phyloP scores from a whole-genome alignment of 1,140 invertebrate species.

The Himalopsyche phryganea region DNA sequence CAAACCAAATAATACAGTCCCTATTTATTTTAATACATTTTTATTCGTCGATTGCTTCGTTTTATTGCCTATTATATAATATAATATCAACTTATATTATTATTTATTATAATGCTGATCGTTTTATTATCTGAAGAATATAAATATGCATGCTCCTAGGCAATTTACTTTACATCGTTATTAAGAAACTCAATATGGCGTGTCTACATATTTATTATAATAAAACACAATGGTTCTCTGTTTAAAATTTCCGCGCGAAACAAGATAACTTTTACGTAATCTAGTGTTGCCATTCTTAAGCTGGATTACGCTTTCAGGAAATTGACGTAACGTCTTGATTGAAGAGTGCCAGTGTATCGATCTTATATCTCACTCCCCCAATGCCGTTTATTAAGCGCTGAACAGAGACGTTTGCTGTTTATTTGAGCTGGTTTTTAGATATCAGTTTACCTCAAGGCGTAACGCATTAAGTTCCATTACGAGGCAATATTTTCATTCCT shows the following conservation, averaged over 20 bases:
- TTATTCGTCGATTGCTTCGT: too few species aligned
- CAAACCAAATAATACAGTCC: too few species aligned
- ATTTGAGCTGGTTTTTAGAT: not conserved
- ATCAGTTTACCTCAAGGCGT: not conserved
- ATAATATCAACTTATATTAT: too few species aligned
- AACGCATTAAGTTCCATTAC: slow-evolving; percentile 20
- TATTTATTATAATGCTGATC: too few species aligned
- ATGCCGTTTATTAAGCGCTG: not conserved
- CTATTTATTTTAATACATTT: too few species aligned
- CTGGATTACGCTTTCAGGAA: slow-evolving; percentile 24
- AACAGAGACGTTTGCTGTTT: not conserved
- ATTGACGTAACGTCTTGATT: slow-evolving; percentile 23
- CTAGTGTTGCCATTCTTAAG: slow-evolving; percentile 16
- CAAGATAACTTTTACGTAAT: slow-evolving; percentile 26
- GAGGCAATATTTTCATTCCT: slow-evolving; percentile 15
- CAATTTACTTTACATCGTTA: too few species aligned
- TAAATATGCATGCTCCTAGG: too few species aligned
- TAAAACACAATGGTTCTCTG: too few species aligned
- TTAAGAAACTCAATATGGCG: too few species aligned
- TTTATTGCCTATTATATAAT: too few species aligned
- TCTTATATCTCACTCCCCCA: not conserved
- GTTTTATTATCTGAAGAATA: too few species aligned
- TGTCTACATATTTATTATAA: too few species aligned
- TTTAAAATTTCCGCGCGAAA: not conserved
- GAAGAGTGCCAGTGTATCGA: not conserved